phyloP scores from a whole-genome alignment of 1,140 invertebrate genomes.

The Eriocheir sinensis region DNA sequence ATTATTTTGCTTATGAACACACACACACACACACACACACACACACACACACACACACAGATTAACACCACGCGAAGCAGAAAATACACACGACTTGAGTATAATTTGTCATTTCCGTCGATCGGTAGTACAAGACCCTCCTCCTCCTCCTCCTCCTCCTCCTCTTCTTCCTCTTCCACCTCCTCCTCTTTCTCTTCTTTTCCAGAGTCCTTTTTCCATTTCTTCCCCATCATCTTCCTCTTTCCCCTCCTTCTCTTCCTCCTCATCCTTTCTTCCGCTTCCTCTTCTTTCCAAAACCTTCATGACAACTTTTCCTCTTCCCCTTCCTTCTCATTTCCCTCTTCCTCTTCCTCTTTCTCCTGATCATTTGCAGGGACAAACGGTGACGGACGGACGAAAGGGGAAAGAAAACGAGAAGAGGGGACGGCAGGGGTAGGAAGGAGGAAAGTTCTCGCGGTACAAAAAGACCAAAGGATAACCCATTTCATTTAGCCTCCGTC shows the following conservation, averaged over 20 bases:
- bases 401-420: not conserved
- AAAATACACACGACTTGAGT: not conserved
- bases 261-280: not conserved
- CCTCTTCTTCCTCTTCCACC: too few species aligned
- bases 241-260: not conserved
- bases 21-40: slow-evolving; percentile 20
- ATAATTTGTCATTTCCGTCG: not conserved
- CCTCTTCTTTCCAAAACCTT: not conserved
- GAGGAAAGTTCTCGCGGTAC: not conserved
- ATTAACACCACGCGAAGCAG: not conserved
- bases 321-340: not conserved
- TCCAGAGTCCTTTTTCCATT: not conserved
- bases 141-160: too few species aligned
- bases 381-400: too few species aligned
- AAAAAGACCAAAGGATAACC: slow-evolving; percentile 36
- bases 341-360: not conserved
- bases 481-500: slow-evolving; percentile 41
- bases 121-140: not conserved
- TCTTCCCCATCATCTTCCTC: not conserved
- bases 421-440: not conserved
- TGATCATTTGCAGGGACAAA: not conserved
- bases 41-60: not conserved
- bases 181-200: not conserved
- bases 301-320: not conserved
- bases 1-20: too few species aligned